Base-by-base conservation (phyloP, 2,797 vertebrate genomes). In the Mormyrus proboscirostris region DNA sequence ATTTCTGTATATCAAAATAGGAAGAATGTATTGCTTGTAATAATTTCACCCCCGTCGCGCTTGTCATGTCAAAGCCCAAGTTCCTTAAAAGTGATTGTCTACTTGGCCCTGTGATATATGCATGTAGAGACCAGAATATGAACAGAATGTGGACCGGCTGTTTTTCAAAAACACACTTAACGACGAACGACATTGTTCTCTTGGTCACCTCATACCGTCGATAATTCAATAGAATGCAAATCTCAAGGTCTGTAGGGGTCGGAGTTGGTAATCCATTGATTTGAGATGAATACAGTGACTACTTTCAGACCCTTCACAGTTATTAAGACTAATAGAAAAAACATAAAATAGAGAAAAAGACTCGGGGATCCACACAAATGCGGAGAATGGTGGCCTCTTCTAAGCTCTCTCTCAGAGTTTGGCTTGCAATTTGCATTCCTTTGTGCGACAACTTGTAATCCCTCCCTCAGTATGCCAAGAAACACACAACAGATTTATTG, bases 401-500 rank as follows among this genome's bases (percentile, higher is more conserved):
- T 94, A 94, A 93, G 94, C 92, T 93, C 94, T 95, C 95, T 96
- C 92, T 91, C 93, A 94, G 94, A 96, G 95, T 95, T 96, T 96
- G 95, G 95, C 95, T 95, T 93, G 92, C 94, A 95, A 96, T 97
- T 96, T 96, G 95, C 95, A 96, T 96, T 96, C 96, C 95, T 96
- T 96, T 96, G 95, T 96, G 94, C 93, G 94, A 95, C 95, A 95
- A 96, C 95, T 96, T 96, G 96, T 96, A 96, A 96, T 96, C 96
- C 95, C 94, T 92, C 94, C 94, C 94, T 95, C 95, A 94, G 95
- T 95, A 96, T 95, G 94, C 95, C 95, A 96, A 96, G 94, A 94
- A 96, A 92, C 92, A 95, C 95, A 96, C 96, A 95, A 96, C 95
- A 96, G 95, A 96, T 97, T 97, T 97, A 97, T 97, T 97, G 96